Percentiles rank a stretch among this genome's conserved stretches.
Conservation (phyloP, 2,113 vertebrate genomes). For the Catagonus wagneri region DNA sequence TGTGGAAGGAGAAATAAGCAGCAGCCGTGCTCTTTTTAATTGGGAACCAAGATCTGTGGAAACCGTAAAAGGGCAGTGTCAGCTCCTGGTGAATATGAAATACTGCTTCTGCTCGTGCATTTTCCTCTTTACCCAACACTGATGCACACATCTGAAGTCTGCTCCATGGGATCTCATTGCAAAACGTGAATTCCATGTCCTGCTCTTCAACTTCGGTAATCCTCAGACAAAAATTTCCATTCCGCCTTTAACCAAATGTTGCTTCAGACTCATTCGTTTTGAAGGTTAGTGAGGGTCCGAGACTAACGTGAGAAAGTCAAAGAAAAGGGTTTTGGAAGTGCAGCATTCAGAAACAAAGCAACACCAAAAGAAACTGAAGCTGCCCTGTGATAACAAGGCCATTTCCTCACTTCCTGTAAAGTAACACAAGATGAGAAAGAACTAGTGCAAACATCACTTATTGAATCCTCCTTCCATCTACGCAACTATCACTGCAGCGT, state of each 20-base stretch:
- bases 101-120: background rate
- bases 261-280: conserved; percentile 48
- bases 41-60: background rate
- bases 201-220: conserved; percentile 31
- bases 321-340: background rate
- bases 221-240: conserved; percentile 42
- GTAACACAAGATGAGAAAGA: conserved; percentile 16
- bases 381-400: background rate
- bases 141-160: background rate
- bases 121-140: background rate
- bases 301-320: background rate
- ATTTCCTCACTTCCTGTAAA: conserved; percentile 42
- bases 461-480: background rate
- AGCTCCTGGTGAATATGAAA: background rate
- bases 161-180: background rate
- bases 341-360: conserved; percentile 15
- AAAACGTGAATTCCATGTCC: background rate
- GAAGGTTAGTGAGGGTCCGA: conserved; percentile 6
- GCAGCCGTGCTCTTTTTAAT: background rate
- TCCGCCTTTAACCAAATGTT: conserved; percentile 18
- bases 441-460: too few relatives aligned
- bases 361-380: conserved; percentile 28
- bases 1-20: conserved; percentile 65
- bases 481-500: background rate
- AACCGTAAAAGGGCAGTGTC: background rate